These are phyloP conservation scores for Microhierax caerulescens DNA, from an alignment of 2,797 vertebrate species.

Conservation along the genomic window DNA sequence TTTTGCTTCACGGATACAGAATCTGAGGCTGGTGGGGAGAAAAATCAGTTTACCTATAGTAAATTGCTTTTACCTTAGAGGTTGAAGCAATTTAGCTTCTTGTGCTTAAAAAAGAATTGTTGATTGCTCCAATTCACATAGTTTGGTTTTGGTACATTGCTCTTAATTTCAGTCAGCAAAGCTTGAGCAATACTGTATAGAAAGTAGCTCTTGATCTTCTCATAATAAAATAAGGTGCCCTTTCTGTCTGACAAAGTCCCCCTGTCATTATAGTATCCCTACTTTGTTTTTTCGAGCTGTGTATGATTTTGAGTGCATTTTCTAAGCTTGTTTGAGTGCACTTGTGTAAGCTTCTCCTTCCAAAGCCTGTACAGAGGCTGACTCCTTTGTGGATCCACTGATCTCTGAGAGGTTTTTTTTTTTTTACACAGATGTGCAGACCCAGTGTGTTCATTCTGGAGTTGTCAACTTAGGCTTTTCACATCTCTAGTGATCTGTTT, in stretches of 20 bases:
- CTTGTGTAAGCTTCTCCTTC: background rate
- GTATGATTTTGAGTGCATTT: background rate
- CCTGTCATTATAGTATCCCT: background rate
- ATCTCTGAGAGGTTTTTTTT: background rate
- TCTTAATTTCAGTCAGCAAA: background rate
- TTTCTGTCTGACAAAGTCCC: background rate
- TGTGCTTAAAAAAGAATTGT: background rate
- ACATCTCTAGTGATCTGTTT: background rate
- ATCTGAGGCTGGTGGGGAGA: background rate
- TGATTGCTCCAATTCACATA: accelerated
- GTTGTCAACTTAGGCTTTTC: background rate
- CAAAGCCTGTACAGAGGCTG: background rate
- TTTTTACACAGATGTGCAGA: background rate
- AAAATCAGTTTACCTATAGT: background rate
- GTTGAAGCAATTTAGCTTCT: background rate
- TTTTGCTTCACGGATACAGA: background rate
- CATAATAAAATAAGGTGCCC: background rate
- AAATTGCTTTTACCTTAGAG: background rate
- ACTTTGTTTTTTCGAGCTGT: background rate
- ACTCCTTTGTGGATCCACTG: accelerated
- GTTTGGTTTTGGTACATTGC: background rate
- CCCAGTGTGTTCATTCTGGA: background rate
- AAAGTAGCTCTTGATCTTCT: background rate
- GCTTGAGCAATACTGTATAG: background rate
- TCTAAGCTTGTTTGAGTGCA: background rate